Evolutionary conservation across 2,888 invertebrate species (phyloP).

Genomic region (Leptopilina drosophilae): DNA sequence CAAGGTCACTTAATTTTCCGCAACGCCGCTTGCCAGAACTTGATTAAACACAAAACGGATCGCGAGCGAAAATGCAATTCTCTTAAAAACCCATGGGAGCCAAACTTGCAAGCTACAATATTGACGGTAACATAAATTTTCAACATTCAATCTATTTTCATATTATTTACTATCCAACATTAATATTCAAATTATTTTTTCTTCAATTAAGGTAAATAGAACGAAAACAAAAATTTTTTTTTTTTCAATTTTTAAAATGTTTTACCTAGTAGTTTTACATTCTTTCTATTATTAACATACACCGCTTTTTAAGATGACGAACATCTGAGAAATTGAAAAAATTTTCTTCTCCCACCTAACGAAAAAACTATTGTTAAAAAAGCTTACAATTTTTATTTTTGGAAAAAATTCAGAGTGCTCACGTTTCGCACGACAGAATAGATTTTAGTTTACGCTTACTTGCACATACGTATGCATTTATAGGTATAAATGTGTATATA

Average conservation of each 20-base stretch:
- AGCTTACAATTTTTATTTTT: not conserved
- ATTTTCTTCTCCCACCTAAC: not conserved
- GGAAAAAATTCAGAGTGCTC: conserved; percentile 32
- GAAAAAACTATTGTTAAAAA: not conserved
- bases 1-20: conserved; percentile 37
- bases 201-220: no score
- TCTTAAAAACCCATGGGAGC: conserved; percentile 32
- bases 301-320: no score
- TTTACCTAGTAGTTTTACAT: no score
- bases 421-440: not conserved
- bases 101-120: conserved; percentile 26
- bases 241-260: no score
- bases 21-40: conserved; percentile 38
- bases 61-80: conserved; percentile 36
- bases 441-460: conserved; percentile 25
- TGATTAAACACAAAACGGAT: conserved; percentile 38
- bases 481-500: not conserved
- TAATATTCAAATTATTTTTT: no score
- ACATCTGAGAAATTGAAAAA: no score
- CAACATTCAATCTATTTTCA: conserved; percentile 18
- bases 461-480: conserved; percentile 21
- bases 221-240: no score
- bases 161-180: not conserved
- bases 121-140: conserved; percentile 26
- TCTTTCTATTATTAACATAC: no score